phyloP scores from a whole-genome alignment of 2,888 invertebrate species.

The Deilephila elpenor region DNA sequence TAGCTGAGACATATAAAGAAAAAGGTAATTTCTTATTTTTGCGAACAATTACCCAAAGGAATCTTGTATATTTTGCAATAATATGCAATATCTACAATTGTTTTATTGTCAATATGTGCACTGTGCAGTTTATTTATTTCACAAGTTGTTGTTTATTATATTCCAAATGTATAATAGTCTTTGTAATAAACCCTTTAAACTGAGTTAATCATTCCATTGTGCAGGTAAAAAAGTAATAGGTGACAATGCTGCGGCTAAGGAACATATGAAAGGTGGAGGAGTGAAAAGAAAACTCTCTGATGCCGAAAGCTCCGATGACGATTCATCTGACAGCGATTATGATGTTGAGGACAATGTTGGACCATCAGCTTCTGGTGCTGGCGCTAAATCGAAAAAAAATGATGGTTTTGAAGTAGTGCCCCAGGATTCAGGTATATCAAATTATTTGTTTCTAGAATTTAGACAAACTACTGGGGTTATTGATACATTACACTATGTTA shows the following conservation, averaged over 20 bases:
- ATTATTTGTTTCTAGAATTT: neutral
- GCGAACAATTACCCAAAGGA: too few species aligned
- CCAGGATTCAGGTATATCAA: constrained; percentile 80
- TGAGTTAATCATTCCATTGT: constrained; percentile 28
- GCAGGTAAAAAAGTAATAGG: constrained; percentile 71
- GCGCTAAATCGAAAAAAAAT: constrained; percentile 75
- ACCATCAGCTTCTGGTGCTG: constrained; percentile 50
- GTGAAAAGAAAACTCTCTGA: constrained; percentile 65
- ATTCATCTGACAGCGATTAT: constrained; percentile 78
- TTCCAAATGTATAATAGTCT: neutral
- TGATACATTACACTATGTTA: too few species aligned
- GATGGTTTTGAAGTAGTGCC: constrained; percentile 88
- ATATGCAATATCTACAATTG: too few species aligned
- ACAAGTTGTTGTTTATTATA: too few species aligned
- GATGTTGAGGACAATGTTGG: constrained; percentile 72
- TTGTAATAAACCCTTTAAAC: neutral
- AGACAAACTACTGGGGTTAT: too few species aligned
- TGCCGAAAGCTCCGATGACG: constrained; percentile 73
- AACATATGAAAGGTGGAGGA: constrained; percentile 39
- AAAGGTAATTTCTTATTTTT: constrained; percentile 81
- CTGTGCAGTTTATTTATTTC: too few species aligned
- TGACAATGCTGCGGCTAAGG: constrained; percentile 42
- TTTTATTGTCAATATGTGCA: too few species aligned
- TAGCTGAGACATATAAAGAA: constrained; percentile 88
- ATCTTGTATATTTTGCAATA: too few species aligned